Conservation (phyloP, 2,113 vertebrate species). For the Tamias sibiricus region DNA sequence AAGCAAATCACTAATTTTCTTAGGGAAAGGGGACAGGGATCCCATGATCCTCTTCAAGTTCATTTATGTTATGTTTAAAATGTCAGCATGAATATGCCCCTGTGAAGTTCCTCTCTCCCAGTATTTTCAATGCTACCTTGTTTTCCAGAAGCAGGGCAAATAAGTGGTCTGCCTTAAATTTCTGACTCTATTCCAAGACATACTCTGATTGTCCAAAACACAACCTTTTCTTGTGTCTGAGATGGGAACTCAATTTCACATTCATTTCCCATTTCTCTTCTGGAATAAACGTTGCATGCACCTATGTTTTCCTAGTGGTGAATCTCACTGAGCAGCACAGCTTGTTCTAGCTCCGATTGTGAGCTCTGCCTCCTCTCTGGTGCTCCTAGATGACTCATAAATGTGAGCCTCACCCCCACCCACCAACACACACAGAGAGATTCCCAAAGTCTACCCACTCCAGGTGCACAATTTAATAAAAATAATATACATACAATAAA, state of each 20-base stretch:
- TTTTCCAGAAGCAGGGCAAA: neutral
- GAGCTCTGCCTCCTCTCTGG: neutral
- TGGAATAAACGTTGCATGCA: neutral
- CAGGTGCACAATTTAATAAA: neutral
- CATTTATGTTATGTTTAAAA: neutral
- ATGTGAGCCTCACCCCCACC: neutral
- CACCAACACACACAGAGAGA: neutral
- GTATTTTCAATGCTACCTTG: neutral
- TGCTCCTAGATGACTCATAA: neutral
- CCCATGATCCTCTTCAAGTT: neutral
- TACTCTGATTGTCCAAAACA: neutral
- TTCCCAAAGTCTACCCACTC: neutral
- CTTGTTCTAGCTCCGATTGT: neutral
- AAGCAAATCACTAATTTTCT: neutral
- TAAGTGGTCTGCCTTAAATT: neutral
- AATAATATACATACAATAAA: neutral
- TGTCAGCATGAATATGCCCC: neutral
- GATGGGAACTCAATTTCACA: neutral
- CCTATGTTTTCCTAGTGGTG: neutral
- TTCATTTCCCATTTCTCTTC: neutral
- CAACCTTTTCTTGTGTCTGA: neutral
- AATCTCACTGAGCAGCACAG: neutral
- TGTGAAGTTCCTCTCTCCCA: neutral
- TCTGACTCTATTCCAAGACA: neutral
- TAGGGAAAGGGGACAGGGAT: fast-evolving